These are phyloP conservation scores for Phrynocephalus forsythii DNA, from an alignment of 2,797 vertebrate species.

Conservation along the genomic window DNA sequence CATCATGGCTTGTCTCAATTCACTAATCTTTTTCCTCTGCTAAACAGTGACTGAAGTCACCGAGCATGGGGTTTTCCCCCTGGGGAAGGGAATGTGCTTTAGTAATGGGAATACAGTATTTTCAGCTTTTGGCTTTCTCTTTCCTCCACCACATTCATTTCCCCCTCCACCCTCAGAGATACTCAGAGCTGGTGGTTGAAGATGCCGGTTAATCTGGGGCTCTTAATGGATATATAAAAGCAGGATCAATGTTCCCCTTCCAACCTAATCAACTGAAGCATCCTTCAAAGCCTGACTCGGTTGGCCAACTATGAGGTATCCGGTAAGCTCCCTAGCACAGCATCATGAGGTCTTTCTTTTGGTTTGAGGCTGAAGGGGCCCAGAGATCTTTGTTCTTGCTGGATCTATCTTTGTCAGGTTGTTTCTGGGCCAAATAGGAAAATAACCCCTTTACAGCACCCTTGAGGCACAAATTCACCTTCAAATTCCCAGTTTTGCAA, in stretches of 20 bases:
- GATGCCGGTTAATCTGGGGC: constrained; percentile 35
- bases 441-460: background rate
- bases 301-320: constrained; percentile 15
- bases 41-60: background rate
- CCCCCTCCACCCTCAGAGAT: background rate
- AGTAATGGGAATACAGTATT: background rate
- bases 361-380: background rate
- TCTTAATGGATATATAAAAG: constrained; percentile 46
- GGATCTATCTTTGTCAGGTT: background rate
- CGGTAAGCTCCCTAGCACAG: background rate
- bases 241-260: constrained; percentile 44
- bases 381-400: background rate
- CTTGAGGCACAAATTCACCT: background rate
- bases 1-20: background rate
- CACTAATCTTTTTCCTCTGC: background rate
- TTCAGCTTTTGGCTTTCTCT: background rate
- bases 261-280: constrained; percentile 38
- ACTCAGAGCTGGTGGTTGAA: constrained; percentile 3
- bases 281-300: constrained; percentile 34
- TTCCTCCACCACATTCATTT: background rate
- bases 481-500: background rate
- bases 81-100: background rate
- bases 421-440: background rate
- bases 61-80: background rate
- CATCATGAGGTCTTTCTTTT: background rate